A percentile compares a stretch with the other conserved stretches of the same genome.
These are phyloP conservation scores for Mareca strepera DNA, from an alignment of 2,797 vertebrate species.

Conservation along the genomic window DNA sequence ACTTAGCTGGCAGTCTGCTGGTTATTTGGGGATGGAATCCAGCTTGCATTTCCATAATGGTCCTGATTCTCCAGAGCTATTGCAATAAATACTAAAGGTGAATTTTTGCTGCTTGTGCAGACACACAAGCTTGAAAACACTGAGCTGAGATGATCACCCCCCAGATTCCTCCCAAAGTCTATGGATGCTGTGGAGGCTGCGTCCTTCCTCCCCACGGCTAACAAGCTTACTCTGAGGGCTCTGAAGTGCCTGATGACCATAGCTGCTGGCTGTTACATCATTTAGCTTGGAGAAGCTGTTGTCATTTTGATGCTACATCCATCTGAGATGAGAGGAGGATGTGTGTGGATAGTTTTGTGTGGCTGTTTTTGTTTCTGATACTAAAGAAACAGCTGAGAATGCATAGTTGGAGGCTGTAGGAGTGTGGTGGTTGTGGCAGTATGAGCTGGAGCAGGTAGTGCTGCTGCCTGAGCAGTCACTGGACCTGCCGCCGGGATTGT, in stretches of 20 bases:
- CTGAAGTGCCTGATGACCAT: accelerated
- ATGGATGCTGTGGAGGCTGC: not conserved
- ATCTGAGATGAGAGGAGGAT: not conserved
- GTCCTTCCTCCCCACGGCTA: not conserved
- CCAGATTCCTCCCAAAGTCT: not conserved
- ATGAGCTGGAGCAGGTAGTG: not conserved
- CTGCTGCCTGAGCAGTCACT: not conserved
- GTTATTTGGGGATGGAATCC: not conserved
- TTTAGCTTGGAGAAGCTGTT: not conserved
- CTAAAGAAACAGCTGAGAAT: not conserved
- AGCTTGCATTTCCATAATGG: not conserved
- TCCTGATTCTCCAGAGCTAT: not conserved
- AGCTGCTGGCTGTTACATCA: not conserved
- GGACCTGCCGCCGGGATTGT: accelerated
- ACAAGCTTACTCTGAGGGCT: not conserved
- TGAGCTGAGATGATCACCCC: not conserved
- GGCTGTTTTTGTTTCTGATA: not conserved
- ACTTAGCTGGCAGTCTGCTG: not conserved
- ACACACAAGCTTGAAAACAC: not conserved
- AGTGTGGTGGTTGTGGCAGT: not conserved
- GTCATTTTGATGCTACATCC: not conserved
- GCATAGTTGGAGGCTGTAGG: accelerated
- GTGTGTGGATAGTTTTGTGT: not conserved
- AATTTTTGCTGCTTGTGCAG: not conserved
- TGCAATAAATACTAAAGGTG: not conserved